Conservation (phyloP, 2,888 invertebrate species). For the Leucophora obtusa region DNA sequence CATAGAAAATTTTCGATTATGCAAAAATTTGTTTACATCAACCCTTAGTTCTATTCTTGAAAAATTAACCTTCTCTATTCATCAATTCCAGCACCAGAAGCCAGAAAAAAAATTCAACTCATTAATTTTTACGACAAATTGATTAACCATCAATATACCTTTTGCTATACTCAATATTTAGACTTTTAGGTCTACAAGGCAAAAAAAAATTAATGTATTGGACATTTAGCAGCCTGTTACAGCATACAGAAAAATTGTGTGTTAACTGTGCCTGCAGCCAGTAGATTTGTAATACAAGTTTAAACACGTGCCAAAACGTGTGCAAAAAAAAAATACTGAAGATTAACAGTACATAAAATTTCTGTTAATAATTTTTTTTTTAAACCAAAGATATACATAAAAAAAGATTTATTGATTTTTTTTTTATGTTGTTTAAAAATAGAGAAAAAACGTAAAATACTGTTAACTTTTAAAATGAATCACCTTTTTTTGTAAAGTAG, state of each 20-base stretch:
- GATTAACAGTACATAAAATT: constrained; percentile 35
- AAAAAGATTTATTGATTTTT: constrained; percentile 55
- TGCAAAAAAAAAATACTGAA: constrained; percentile 31
- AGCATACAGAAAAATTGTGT: constrained; percentile 25
- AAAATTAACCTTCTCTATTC: background rate
- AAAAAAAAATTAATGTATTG: constrained; percentile 58
- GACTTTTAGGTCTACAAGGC: constrained; percentile 56
- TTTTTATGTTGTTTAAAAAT: background rate
- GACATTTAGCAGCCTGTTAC: constrained; percentile 74
- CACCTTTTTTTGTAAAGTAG: background rate
- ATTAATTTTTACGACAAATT: constrained; percentile 78
- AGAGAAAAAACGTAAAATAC: background rate
- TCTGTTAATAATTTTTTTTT: constrained; percentile 31
- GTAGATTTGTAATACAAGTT: constrained; percentile 33
- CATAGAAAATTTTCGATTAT: constrained; percentile 6
- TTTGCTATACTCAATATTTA: constrained; percentile 19
- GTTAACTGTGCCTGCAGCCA: constrained; percentile 23
- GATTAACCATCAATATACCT: constrained; percentile 73
- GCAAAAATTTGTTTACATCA: background rate
- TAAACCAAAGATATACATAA: constrained; percentile 17
- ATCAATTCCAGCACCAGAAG: no score
- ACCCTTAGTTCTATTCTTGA: constrained; percentile 21
- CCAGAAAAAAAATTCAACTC: constrained; percentile 66
- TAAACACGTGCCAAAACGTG: constrained; percentile 58
- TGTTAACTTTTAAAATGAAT: background rate